These are phyloP conservation scores for Acronicta alni DNA, from an alignment of 2,888 invertebrate genomes.

Conservation along the genomic window DNA sequence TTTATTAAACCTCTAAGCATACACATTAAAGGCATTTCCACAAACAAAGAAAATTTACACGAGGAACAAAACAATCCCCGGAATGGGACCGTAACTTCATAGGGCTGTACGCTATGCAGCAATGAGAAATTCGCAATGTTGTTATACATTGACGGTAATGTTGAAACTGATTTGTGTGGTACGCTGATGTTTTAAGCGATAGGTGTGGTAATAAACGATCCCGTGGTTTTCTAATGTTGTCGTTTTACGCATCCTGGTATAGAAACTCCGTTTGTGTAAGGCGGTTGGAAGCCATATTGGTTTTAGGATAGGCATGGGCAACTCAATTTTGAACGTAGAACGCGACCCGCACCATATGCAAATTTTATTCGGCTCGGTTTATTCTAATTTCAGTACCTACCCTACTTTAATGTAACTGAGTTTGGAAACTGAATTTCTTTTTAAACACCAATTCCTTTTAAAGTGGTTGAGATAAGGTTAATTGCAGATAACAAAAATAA, in stretches of 20 bases:
- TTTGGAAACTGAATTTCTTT: conserved; percentile 53
- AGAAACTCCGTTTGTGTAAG: conserved; percentile 26
- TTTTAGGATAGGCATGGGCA: conserved; percentile 65
- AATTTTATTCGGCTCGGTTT: conserved; percentile 63
- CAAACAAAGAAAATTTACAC: conserved; percentile 58
- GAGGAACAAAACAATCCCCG: conserved; percentile 52
- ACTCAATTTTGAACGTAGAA: conserved; percentile 68
- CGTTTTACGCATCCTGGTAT: conserved; percentile 20
- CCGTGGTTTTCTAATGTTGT: conserved; percentile 28
- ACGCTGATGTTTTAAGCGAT: conserved; percentile 50
- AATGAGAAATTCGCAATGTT: conserved; percentile 26
- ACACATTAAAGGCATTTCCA: conserved; percentile 47
- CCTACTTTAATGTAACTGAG: conserved; percentile 49
- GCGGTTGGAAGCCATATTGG: conserved; percentile 67
- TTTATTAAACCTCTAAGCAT: conserved; percentile 51
- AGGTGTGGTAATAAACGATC: conserved; percentile 54
- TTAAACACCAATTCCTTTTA: conserved; percentile 21
- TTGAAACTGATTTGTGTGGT: conserved; percentile 22
- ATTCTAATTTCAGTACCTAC: conserved; percentile 62
- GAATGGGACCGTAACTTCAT: conserved; percentile 40
- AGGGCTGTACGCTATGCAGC: conserved; percentile 31
- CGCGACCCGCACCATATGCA: conserved; percentile 66
- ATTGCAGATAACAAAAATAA: background rate
- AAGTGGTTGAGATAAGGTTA: conserved; percentile 9
- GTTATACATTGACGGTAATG: conserved; percentile 46